Base-by-base conservation (phyloP, 2,113 vertebrate species). In the Sinocyclocheilus maitianheensis region DNA sequence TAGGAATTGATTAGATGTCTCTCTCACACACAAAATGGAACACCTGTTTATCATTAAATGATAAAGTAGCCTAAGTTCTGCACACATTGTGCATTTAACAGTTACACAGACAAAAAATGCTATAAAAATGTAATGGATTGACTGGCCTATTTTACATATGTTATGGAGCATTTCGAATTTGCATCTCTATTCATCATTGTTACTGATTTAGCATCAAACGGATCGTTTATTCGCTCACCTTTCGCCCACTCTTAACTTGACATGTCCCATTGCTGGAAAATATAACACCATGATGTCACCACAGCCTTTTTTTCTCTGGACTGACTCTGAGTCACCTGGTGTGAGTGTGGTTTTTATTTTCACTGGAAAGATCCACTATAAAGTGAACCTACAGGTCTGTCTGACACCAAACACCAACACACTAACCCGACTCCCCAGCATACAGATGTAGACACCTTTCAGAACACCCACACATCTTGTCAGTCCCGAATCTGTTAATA, bases 311-410 rank as follows among this genome's bases (percentile, higher is more conserved):
- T 53, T 53, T 83, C 51, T 71, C 26, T 78, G 24, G 40, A 51
- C 62, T 26, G 24, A 74, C 75, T 83, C n/a, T 72, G 84, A 88
- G 80, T 86, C 84, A 88, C 75, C 30, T 58, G 75, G 48, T 81
- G 22, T 26, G 20, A 63, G 46, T 84, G 67, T 34, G 30, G 55
- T 80, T 88, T 84, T 83, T 58, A 43, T 84, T 48, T 88, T 77
- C 62, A 53, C 74, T 89, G 85, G 85, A 89, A 89, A 88, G 81
- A 86, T 88, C 43, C 43, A 20, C 46, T 80, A 58, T 72, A 86
- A 77, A 80, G 40, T 22, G 9, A 71, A 60, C 53, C 83, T 82
- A 79, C 78, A 71, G 34, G 26, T 65, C 67, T 81, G 85, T 71
- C 77, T 86, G 65, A 77, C 85, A 88, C 75, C 63, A 82, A 60